Conservation (phyloP, 2,797 vertebrate species). For the Chaunax sp. region DNA sequence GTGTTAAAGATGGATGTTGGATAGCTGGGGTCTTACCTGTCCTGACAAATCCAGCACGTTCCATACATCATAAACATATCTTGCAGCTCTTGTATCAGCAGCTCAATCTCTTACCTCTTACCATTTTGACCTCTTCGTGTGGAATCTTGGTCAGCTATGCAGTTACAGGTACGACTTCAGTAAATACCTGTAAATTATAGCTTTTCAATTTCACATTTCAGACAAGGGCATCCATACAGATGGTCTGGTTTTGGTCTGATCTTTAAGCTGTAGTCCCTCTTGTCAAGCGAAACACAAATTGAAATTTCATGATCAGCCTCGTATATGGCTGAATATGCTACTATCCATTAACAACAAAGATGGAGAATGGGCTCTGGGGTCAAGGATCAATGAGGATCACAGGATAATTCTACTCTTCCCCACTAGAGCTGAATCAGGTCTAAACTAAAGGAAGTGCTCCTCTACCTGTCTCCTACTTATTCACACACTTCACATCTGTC, state of each 20-base stretch:
- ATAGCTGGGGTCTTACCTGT: slow-evolving; percentile 25
- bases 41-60: slow-evolving; percentile 31
- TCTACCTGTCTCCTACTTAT: slow-evolving; percentile 13
- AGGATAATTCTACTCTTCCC: slow-evolving; percentile 21
- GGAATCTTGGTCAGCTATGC: background rate
- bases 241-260: slow-evolving; percentile 9
- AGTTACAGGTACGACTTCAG: background rate
- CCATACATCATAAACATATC: background rate
- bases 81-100: slow-evolving; percentile 4
- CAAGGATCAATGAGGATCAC: slow-evolving; percentile 1
- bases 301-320: slow-evolving; percentile 3
- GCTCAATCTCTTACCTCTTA: slow-evolving; percentile 8
- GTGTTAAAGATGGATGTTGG: slow-evolving; percentile 27
- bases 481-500: slow-evolving; percentile 38
- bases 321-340: slow-evolving; percentile 25
- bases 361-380: slow-evolving; percentile 16
- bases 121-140: background rate
- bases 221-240: slow-evolving; percentile 4
- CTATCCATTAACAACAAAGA: slow-evolving; percentile 50
- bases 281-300: slow-evolving; percentile 20
- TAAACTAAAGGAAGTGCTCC: slow-evolving; percentile 1
- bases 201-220: slow-evolving; percentile 1
- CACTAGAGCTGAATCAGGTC: slow-evolving; percentile 7
- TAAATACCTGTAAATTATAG: slow-evolving; percentile 11
- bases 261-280: background rate